Evolutionary conservation across 2,888 invertebrate genomes (phyloP), one percentile per base, ranked within the genome.

Genomic region (Drosophila emarginata): DNA sequence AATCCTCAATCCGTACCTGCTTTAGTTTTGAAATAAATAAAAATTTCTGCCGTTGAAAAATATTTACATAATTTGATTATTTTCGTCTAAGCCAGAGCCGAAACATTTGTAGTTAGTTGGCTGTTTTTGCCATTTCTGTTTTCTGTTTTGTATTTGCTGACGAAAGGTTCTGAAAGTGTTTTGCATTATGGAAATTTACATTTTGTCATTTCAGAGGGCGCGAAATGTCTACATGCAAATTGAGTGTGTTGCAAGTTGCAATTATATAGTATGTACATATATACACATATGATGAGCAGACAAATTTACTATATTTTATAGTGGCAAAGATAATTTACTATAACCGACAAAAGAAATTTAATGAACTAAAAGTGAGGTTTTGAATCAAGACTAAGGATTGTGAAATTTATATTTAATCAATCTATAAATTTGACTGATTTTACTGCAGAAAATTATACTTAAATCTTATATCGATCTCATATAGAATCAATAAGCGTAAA

Each of bases 21-120:
- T 45, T 45, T 45, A 12, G 21, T 18, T 11, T 21, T 21, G 57
- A 5, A 72, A 64, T 71, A 64, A 72, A 72, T 58, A 71, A 61
- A 64, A 72, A 72, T 60, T 60, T 39, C 39, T 52, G 40, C 37
- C 36, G 39, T 32, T 57, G 67, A 23, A 65, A 81, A 57, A 61
- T 67, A 87, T 84, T 87, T 82, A 78, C 84, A 87, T 87, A 85
- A 79, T 87, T 84, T 76, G 83, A 84, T 84, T 84, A 84, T 85
- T 79, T 85, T 72, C 53, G 69, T 59, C 72, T 65, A 61, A 61
- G 72, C 72, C 66, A 53, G 39, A 60, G 57, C 39, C 11, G 18
- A 71, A 64, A 72, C 18, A 71, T 63, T 63, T 71, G 37, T 72
- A 64, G 32, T 61, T 62, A 50, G 36, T 40, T 37, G 61, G n/a